Base-by-base conservation (phyloP, 2,113 vertebrate species). In the Amblyornis subalaris region DNA sequence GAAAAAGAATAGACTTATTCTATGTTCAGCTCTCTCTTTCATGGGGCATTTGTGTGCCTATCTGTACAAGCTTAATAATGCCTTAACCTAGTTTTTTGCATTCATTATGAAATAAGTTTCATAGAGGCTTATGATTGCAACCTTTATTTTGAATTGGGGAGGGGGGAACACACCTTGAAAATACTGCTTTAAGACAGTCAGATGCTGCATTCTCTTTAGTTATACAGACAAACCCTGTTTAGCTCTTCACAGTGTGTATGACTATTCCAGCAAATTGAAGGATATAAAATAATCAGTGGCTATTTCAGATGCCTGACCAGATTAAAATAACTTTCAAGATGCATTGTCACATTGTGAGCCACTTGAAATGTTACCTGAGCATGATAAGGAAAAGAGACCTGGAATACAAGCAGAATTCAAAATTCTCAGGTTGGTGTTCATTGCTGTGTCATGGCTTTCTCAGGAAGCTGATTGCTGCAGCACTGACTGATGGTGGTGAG, bases 31-130 rank as follows among this genome's bases (percentile, higher is more conserved):
- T 64, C 19, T 74, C 36, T 73, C 53, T 81, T 78, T 79, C 44
- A 71, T 38, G 31, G n/a, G 40, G 22, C 62, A 42, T 90, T 90
- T 92, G 19, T 58, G 31, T 89, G 44, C 28, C 36, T 81, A 42
- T 60, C 40, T 73, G n/a, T 88, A 65, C 69, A 71, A 84, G 55
- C 45, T 84, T 84, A 95, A 90, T 85, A 84, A 85, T 51, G 47
- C 45, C 31, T 93, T 96, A 93, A 96, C 79, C 64, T 88, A 88
- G 14, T 66, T 94, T 88, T 91, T 51, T 66, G 35, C 15, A 24
- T 89, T 93, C 23, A 10, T 38, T 71, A 10, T 74, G 47, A 84
- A 89, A 77, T 40, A 65, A 83, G 50, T 14, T 71, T 93, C 60
- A 48, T 25, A 55, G 72, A 76, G 24, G 55, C 17, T 92, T 79